phyloP scores from a whole-genome alignment of 2,113 vertebrate species.

The Eulemur macaco region DNA sequence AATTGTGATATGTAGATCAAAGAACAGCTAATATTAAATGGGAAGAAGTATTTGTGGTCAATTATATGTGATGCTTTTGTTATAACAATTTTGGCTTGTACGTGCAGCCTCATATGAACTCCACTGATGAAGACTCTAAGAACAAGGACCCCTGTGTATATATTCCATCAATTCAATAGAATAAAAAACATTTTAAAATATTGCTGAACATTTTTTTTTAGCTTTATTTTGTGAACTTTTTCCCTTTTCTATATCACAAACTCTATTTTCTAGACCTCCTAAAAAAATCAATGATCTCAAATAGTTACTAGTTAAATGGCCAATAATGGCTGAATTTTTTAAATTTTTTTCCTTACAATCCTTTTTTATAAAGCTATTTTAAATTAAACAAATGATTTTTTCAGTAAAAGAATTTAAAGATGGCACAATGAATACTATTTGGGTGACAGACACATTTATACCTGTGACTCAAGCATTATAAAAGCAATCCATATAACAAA shows the following conservation, averaged over 20 bases:
- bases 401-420: background rate
- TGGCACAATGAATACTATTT: too few relatives aligned
- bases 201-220: background rate
- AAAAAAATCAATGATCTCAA: background rate
- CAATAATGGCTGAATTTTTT: background rate
- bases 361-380: background rate
- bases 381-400: background rate
- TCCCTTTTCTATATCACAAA: background rate
- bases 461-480: too few relatives aligned
- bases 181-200: background rate
- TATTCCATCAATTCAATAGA: background rate
- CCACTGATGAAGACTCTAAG: background rate
- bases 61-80: background rate
- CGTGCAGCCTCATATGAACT: fast-evolving
- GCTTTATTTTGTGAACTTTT: background rate
- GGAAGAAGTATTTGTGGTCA: background rate
- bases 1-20: background rate
- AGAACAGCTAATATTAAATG: background rate
- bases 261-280: background rate
- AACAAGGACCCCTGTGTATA: background rate
- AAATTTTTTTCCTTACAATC: background rate
- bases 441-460: too few relatives aligned
- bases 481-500: too few relatives aligned
- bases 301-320: background rate
- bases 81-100: background rate